phyloP scores from a whole-genome alignment of 2,888 invertebrate species.

The Drosophila nr. medialis region DNA sequence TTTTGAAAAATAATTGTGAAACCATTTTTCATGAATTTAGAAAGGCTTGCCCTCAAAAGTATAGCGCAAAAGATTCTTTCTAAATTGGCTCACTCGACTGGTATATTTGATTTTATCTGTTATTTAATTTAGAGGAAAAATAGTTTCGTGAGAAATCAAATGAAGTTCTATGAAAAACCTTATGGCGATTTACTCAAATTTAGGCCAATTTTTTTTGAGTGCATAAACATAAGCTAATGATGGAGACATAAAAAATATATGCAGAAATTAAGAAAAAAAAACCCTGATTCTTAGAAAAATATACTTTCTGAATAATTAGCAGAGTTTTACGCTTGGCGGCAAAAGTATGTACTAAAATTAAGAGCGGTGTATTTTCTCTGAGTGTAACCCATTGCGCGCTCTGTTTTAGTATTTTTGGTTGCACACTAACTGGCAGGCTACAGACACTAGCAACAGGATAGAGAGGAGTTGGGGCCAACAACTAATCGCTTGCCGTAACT shows the following conservation, averaged over 20 bases:
- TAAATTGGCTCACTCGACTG: neutral
- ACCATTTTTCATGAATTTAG: neutral
- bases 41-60: neutral
- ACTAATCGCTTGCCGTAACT: slow-evolving; percentile 48
- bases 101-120: neutral
- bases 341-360: neutral
- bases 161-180: neutral
- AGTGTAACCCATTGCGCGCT: neutral
- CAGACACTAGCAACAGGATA: slow-evolving; percentile 2
- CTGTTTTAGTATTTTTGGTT: slow-evolving; percentile 23
- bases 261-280: neutral
- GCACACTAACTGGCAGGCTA: slow-evolving; percentile 8
- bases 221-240: neutral
- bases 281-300: neutral
- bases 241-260: neutral
- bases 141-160: neutral
- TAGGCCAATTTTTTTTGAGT: neutral
- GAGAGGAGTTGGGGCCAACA: slow-evolving; percentile 1
- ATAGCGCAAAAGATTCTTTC: neutral
- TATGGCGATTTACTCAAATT: neutral
- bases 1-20: neutral
- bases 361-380: neutral
- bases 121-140: neutral
- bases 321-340: neutral
- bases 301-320: neutral